phyloP scores from a whole-genome alignment of 2,113 vertebrate species.

The Pogona vitticeps region DNA sequence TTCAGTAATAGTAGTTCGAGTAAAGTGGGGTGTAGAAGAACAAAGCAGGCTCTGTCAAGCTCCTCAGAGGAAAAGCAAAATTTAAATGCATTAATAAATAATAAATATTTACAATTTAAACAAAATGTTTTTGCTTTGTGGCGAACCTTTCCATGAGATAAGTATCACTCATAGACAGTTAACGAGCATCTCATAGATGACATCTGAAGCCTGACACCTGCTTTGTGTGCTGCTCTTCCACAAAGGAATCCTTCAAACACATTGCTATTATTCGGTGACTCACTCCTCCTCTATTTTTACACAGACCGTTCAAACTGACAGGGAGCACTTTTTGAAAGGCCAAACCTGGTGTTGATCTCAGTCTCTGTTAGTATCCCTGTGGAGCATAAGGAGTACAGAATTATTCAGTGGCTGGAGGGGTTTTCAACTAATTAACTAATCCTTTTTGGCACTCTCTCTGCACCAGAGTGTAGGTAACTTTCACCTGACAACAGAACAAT shows the following conservation, averaged over 20 bases:
- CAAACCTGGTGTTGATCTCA: background rate
- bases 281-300: background rate
- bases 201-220: background rate
- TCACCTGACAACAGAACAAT: background rate
- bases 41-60: no score
- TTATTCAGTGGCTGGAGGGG: background rate
- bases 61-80: no score
- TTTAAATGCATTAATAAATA: no score
- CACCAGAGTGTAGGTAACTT: background rate
- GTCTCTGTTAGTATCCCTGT: background rate
- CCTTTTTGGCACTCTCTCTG: background rate
- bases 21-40: no score
- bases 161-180: background rate
- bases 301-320: background rate
- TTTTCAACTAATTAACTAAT: background rate
- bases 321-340: background rate
- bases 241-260: background rate
- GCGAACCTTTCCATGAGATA: background rate
- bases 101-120: background rate
- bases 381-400: background rate
- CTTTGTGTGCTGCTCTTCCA: background rate
- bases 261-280: background rate
- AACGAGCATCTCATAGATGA: background rate
- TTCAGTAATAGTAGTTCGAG: no score
- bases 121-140: background rate